These are phyloP conservation scores for Melanargia galathea DNA, from an alignment of 2,888 invertebrate species.

Conservation along the genomic window DNA sequence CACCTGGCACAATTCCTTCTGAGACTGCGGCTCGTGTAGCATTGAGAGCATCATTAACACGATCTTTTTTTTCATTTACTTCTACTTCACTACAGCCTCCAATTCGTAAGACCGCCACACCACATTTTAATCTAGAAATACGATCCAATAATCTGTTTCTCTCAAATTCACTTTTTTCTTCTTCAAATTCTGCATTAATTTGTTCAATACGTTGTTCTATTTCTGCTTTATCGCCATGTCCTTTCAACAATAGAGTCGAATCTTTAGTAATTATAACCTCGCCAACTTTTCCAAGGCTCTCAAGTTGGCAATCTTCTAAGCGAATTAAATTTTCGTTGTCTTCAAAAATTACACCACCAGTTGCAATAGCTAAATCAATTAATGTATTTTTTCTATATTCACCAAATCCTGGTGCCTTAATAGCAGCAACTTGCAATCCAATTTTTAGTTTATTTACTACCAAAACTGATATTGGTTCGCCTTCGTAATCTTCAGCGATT, in stretches of 20 bases:
- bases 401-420: slow-evolving; percentile 98
- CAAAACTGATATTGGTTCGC: slow-evolving; percentile 94
- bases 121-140: slow-evolving; percentile 92
- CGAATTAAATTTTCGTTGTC: slow-evolving; percentile 94
- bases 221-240: slow-evolving; percentile 90
- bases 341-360: slow-evolving; percentile 95
- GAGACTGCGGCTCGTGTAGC: slow-evolving; percentile 97
- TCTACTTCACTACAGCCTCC: slow-evolving; percentile 95
- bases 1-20: slow-evolving; percentile 98
- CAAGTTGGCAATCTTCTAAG: slow-evolving; percentile 91
- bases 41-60: slow-evolving; percentile 96
- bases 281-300: slow-evolving; percentile 91
- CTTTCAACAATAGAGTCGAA: slow-evolving; percentile 86
- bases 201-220: slow-evolving; percentile 90
- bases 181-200: slow-evolving; percentile 90
- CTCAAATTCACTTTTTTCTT: slow-evolving; percentile 93
- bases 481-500: slow-evolving; percentile 96
- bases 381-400: slow-evolving; percentile 94
- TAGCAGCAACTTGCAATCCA: slow-evolving; percentile 95
- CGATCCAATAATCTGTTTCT: slow-evolving; percentile 95
- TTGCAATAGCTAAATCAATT: slow-evolving; percentile 94
- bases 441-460: slow-evolving; percentile 94
- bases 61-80: slow-evolving; percentile 97
- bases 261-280: slow-evolving; percentile 97
- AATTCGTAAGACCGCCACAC: slow-evolving; percentile 88